These are phyloP conservation scores for Glyphotaelius pellucidus DNA, from an alignment of 2,888 invertebrate species.

Conservation along the genomic window DNA sequence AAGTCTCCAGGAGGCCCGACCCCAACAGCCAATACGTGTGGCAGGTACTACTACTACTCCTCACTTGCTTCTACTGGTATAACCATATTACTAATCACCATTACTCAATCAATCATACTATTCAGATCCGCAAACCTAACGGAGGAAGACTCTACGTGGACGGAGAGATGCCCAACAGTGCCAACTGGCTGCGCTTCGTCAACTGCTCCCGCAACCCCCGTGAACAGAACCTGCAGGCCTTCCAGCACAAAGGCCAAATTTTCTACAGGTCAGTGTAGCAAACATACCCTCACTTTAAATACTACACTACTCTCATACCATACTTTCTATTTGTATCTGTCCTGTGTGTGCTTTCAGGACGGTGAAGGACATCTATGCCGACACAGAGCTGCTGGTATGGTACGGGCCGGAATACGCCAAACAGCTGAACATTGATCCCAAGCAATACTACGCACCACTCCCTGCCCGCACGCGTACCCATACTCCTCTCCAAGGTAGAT, in stretches of 20 bases:
- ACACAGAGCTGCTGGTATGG: conserved; percentile 41
- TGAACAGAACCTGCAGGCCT: conserved; percentile 66
- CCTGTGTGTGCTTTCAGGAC: not conserved
- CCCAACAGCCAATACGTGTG: conserved; percentile 36
- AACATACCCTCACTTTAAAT: too few species aligned
- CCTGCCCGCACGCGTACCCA: not conserved
- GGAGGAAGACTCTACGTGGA: conserved; percentile 69
- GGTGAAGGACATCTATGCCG: conserved; percentile 23
- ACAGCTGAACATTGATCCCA: conserved; percentile 14
- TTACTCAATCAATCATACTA: too few species aligned
- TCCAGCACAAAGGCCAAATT: conserved; percentile 76
- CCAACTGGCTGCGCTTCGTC: conserved; percentile 80
- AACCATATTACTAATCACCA: too few species aligned
- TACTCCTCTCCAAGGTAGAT: too few species aligned
- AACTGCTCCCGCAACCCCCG: too few species aligned
- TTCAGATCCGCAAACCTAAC: not conserved
- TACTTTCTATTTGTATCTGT: not conserved
- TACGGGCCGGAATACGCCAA: conserved; percentile 44
- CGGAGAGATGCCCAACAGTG: conserved; percentile 71
- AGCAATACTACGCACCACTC: not conserved
- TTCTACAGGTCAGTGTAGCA: conserved; percentile 72
- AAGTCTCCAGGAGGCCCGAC: not conserved
- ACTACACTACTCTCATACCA: too few species aligned
- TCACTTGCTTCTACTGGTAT: too few species aligned
- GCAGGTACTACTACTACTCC: conserved; percentile 20